Evolutionary conservation across 2,888 invertebrate genomes (phyloP).

Genomic region (Meganola albula): DNA sequence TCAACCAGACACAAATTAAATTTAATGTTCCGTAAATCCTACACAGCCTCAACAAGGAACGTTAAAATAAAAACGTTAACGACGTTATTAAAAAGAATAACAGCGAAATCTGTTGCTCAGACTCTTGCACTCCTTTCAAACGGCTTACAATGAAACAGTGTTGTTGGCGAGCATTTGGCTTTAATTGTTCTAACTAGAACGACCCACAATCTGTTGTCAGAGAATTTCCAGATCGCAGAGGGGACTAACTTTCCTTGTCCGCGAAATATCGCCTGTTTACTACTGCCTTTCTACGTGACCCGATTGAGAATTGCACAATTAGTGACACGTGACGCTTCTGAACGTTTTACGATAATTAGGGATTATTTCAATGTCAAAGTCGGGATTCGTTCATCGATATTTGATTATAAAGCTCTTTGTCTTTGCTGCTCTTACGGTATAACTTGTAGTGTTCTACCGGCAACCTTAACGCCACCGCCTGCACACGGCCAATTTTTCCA

Average conservation of each 20-base stretch:
- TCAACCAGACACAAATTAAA: too few species aligned
- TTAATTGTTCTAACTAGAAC: constrained; percentile 43
- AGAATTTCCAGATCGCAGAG: constrained; percentile 19
- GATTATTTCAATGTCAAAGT: constrained; percentile 27
- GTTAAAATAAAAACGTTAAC: constrained; percentile 27
- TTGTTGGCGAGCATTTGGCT: constrained; percentile 45
- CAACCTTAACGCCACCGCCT: too few species aligned
- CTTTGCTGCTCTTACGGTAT: too few species aligned
- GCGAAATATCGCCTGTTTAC: constrained; percentile 48
- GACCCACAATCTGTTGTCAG: constrained; percentile 34
- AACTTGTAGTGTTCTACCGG: too few species aligned
- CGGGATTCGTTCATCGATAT: too few species aligned
- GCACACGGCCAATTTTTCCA: too few species aligned
- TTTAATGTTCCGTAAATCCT: not conserved
- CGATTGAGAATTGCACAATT: constrained; percentile 46
- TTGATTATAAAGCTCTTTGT: too few species aligned
- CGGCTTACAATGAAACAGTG: constrained; percentile 40
- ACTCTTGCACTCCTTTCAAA: constrained; percentile 39
- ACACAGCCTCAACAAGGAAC: constrained; percentile 19
- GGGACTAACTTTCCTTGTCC: constrained; percentile 45
- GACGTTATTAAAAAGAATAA: constrained; percentile 35
- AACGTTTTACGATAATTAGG: constrained; percentile 21
- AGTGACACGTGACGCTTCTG: constrained; percentile 41
- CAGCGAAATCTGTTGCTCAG: constrained; percentile 34
- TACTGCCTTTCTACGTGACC: constrained; percentile 43